Base-by-base conservation (phyloP, 1,140 invertebrate species). In the Scaptomyza graminum region DNA sequence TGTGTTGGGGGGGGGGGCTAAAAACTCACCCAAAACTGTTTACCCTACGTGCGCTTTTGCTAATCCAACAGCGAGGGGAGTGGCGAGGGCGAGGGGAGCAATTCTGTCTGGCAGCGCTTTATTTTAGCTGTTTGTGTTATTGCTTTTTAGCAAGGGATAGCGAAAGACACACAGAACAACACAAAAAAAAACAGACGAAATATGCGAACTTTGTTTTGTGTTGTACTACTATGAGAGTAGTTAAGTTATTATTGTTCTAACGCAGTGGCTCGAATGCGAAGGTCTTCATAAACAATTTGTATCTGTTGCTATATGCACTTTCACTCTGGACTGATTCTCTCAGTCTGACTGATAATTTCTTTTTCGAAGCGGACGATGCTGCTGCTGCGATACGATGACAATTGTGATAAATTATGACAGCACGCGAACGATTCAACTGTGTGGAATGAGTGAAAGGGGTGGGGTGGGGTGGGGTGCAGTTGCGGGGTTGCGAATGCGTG, bases 321-420 rank as follows among this genome's bases (percentile, higher is more conserved):
- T 74, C 65, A 59, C 63, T 51, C 15, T 64, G 64, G 54, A 69
- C 62, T 63, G 28, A 31, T n/a, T n/a, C n/a, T n/a, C n/a, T n/a
- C n/a, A 5, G 16, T 18, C 34, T 9, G 7, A 34, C 12, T 41
- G 12, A 5, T 3, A 12, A 5, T 41, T 0, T 41, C 37, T n/a
- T 4, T 12, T 28, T 28, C 1, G 1, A 12, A 37, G 34, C 34
- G 12, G 34, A 37, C 34, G 34, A 28, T 28, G 28, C 28, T 28
- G 28, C 62, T 8, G 37, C 37, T 5, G 2, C 8, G 41, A 31
- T 56, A 54, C 49, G 56, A 16, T 68, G 78, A 73, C 82, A 85
- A 85, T 85, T 85, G 82, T 88, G 83, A 85, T 85, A 88, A 87
- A 85, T 85, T 75, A 79, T 82, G 56, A 52, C 51, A 71, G 55